Evolutionary conservation across 2,797 vertebrate genomes (phyloP).

Genomic region (Danio tinwini): DNA sequence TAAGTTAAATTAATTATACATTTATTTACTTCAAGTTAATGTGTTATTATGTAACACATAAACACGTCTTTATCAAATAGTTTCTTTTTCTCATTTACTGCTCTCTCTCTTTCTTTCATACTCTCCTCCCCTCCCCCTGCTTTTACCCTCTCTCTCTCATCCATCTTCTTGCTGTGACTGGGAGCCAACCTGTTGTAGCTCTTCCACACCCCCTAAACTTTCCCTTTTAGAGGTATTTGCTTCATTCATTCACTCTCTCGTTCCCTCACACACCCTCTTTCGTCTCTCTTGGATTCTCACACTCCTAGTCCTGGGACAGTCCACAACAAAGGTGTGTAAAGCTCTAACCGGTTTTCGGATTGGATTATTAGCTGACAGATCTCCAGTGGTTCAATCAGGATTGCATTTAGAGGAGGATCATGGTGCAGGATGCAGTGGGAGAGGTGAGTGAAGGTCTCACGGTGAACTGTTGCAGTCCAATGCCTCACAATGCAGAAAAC

Average conservation of each 20-base stretch:
- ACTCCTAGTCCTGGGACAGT: constrained; percentile 6
- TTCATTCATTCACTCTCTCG: constrained; percentile 67
- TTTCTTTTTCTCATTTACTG: constrained; percentile 13
- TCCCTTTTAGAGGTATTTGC: constrained; percentile 61
- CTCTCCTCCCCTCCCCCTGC: constrained; percentile 12
- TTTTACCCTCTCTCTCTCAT: background rate
- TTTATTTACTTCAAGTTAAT: too few relatives aligned
- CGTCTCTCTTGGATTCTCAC: constrained; percentile 38
- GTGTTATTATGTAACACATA: too few relatives aligned
- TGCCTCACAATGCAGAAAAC: constrained; percentile 24
- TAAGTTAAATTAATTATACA: too few relatives aligned
- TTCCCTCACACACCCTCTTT: constrained; percentile 49
- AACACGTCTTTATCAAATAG: background rate
- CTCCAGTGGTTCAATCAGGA: constrained; percentile 10
- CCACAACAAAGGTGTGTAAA: background rate
- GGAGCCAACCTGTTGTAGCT: constrained; percentile 74
- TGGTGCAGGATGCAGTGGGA: background rate
- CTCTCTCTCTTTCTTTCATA: background rate
- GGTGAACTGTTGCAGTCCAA: constrained; percentile 1
- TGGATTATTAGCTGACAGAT: constrained; percentile 32
- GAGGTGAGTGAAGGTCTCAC: constrained; percentile 54
- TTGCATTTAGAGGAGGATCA: constrained; percentile 22
- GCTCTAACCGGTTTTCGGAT: constrained; percentile 4
- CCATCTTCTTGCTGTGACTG: constrained; percentile 32
- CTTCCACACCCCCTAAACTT: constrained; percentile 66